Percentiles rank a stretch among this genome's conserved stretches.
These are phyloP conservation scores for Scrobipalpa atriplicella DNA, from an alignment of 2,888 invertebrate species.

Conservation along the genomic window DNA sequence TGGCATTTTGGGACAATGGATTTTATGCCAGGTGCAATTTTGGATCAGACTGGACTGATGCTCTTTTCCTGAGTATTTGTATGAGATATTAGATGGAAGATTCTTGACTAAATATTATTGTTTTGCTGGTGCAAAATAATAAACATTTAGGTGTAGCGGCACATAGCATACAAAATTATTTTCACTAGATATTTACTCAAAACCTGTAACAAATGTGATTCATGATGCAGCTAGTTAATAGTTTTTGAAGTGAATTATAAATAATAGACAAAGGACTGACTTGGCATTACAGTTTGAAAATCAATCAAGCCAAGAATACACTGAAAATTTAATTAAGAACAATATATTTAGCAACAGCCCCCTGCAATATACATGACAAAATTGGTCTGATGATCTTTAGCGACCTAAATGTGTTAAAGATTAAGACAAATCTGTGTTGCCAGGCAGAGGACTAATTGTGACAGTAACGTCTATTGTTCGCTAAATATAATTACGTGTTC, in stretches of 20 bases:
- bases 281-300: background rate
- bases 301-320: slow-evolving; percentile 1
- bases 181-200: no score
- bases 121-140: no score
- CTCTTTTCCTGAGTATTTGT: background rate
- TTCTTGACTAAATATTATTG: no score
- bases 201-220: no score
- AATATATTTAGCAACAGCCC: background rate
- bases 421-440: slow-evolving; percentile 11
- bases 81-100: no score
- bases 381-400: slow-evolving; percentile 9
- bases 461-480: slow-evolving; percentile 10
- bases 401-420: slow-evolving; percentile 4
- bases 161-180: no score
- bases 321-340: background rate
- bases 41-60: background rate
- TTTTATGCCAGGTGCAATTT: slow-evolving; percentile 1
- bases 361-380: slow-evolving; percentile 20
- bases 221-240: no score
- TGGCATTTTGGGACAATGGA: background rate
- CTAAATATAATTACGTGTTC: slow-evolving; percentile 7
- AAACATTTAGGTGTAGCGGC: no score
- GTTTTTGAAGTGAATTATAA: no score
- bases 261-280: background rate
- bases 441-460: slow-evolving; percentile 16